A percentile compares a stretch with the other conserved stretches of the same genome.
Evolutionary conservation across 2,113 vertebrate species (phyloP).

Genomic region (Lophochroa leadbeateri): DNA sequence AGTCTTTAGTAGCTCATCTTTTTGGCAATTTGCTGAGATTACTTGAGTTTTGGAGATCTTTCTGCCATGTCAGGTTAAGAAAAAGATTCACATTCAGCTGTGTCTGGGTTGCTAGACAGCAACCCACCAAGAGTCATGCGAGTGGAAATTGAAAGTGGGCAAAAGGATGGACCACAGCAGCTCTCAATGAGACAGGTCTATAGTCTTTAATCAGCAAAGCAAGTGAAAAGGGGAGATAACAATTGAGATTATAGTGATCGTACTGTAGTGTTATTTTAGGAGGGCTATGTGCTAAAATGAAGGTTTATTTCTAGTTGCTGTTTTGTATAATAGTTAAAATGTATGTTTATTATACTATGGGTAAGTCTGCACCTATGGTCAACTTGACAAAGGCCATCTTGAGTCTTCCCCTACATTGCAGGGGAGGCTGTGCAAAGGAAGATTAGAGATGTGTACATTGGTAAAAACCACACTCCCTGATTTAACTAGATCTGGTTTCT

Average conservation of each 20-base stretch:
- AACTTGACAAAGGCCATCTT: background rate
- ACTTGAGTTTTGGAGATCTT: background rate
- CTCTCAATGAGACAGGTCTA: background rate
- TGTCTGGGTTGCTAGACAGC: background rate
- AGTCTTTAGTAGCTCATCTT: conserved; percentile 21
- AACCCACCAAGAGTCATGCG: background rate
- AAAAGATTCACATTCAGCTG: background rate
- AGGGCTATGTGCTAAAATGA: background rate
- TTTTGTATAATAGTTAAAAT: background rate
- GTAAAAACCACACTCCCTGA: background rate
- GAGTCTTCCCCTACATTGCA: background rate
- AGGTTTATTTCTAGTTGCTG: background rate
- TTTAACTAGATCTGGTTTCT: background rate
- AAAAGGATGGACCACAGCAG: background rate
- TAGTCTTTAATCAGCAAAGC: background rate
- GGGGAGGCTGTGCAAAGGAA: background rate
- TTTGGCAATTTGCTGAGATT: background rate
- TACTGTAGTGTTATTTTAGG: background rate
- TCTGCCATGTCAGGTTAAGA: background rate
- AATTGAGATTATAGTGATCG: background rate
- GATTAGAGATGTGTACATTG: background rate
- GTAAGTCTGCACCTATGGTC: background rate
- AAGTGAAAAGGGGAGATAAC: background rate
- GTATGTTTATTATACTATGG: background rate
- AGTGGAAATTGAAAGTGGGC: background rate